Percentiles rank a stretch among this genome's conserved stretches.
Conservation (phyloP, 1,140 invertebrate genomes). For the Saccostrea glomerata region DNA sequence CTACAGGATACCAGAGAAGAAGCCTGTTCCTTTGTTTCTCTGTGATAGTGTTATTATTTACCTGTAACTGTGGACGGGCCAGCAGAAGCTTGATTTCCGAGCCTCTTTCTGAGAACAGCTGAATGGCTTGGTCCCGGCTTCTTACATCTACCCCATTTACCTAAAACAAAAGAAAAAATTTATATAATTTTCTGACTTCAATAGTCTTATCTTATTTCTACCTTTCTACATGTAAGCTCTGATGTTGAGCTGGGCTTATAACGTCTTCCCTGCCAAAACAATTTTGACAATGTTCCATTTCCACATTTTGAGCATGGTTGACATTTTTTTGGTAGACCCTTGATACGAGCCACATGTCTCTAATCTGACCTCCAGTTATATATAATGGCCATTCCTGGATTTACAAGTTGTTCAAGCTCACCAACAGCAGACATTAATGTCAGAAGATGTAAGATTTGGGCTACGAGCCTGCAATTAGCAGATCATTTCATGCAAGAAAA, state of each 20-base stretch:
- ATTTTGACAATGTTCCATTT: slow-evolving; percentile 4
- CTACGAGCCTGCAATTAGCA: not conserved
- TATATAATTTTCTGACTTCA: not conserved
- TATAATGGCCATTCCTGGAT: slow-evolving; percentile 23
- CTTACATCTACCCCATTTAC: slow-evolving; percentile 81
- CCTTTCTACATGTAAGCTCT: slow-evolving; percentile 23
- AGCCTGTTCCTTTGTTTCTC: too few relatives aligned
- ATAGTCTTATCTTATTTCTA: not conserved
- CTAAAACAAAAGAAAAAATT: slow-evolving; percentile 70
- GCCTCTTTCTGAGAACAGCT: slow-evolving; percentile 78
- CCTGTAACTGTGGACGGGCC: slow-evolving; percentile 73
- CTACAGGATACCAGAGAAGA: too few relatives aligned
- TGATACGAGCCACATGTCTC: slow-evolving; percentile 6
- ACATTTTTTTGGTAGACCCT: slow-evolving; percentile 3
- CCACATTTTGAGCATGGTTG: slow-evolving; percentile 3
- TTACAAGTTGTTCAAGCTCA: slow-evolving; percentile 4
- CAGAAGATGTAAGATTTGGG: not conserved
- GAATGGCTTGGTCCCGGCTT: slow-evolving; percentile 80
- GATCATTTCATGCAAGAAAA: slow-evolving; percentile 18
- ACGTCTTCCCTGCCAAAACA: slow-evolving; percentile 19
- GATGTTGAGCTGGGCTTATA: not conserved
- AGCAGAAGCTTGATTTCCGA: slow-evolving; percentile 79
- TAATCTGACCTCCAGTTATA: not conserved
- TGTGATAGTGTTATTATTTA: not conserved
- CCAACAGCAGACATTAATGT: not conserved